Percentiles rank a stretch among this genome's conserved stretches.
These are phyloP conservation scores for Vireo altiloquus DNA, from an alignment of 2,113 vertebrate genomes.

Conservation along the genomic window DNA sequence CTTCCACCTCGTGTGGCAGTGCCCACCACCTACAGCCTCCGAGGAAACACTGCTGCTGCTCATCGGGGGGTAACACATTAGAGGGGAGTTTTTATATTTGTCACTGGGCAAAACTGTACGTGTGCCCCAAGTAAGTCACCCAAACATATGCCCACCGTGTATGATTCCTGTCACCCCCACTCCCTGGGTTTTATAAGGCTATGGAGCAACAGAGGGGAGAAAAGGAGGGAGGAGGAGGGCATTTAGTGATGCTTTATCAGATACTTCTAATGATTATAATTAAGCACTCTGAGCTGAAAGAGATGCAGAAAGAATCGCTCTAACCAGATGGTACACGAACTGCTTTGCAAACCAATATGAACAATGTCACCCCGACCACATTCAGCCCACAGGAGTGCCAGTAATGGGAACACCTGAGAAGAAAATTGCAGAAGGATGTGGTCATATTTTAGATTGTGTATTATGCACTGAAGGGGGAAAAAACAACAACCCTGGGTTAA, in stretches of 20 bases:
- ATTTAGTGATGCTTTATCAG: background rate
- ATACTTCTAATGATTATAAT: constrained; percentile 44
- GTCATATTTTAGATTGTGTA: background rate
- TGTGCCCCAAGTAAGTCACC: background rate
- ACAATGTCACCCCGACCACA: background rate
- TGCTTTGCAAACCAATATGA: background rate
- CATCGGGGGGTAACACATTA: background rate
- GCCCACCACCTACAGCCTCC: background rate
- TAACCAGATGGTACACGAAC: background rate
- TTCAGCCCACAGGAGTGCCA: background rate
- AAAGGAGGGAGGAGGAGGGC: background rate
- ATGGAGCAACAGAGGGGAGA: background rate
- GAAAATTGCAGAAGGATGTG: constrained; percentile 27
- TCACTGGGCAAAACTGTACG: background rate
- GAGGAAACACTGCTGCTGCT: background rate
- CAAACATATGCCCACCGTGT: background rate
- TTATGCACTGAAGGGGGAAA: background rate
- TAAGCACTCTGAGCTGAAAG: background rate
- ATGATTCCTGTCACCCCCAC: background rate
- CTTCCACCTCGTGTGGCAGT: background rate
- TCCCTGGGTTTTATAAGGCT: background rate
- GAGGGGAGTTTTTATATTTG: background rate
- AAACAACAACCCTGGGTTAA: background rate
- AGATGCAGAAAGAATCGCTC: background rate
- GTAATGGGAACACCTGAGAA: constrained; percentile 38